phyloP scores from a whole-genome alignment of 2,797 vertebrate species.

The Phylloscopus collybita region DNA sequence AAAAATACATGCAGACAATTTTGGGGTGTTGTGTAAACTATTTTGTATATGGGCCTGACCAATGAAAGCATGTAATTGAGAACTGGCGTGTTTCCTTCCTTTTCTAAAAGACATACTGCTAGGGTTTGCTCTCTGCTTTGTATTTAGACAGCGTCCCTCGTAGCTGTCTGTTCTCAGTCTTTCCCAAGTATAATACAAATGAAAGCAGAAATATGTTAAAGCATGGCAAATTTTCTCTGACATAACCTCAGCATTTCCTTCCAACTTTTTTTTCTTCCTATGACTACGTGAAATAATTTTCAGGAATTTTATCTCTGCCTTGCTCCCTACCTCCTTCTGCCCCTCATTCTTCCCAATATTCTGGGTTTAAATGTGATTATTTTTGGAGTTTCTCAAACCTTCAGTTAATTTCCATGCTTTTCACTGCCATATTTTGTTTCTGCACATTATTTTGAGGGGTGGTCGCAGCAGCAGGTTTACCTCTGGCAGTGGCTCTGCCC shows the following conservation, averaged over 20 bases:
- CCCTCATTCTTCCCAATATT: background rate
- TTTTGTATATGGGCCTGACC: constrained; percentile 13
- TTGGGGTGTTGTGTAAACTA: constrained; percentile 12
- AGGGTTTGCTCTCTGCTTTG: constrained; percentile 54
- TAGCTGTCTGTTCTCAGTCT: constrained; percentile 42
- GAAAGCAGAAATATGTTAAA: constrained; percentile 42
- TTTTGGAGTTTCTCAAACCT: background rate
- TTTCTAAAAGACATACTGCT: background rate
- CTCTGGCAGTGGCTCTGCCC: background rate
- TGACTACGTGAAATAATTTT: background rate
- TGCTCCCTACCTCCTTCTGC: background rate
- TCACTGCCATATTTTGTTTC: background rate
- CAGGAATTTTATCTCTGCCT: background rate
- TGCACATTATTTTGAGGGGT: background rate
- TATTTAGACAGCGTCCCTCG: constrained; percentile 15
- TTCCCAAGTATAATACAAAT: constrained; percentile 17
- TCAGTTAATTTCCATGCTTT: background rate
- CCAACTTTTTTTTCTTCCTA: background rate
- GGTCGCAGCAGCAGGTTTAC: background rate
- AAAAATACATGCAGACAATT: background rate
- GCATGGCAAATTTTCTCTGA: background rate
- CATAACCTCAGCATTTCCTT: background rate
- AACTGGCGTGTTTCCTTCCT: constrained; percentile 21
- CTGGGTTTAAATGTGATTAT: background rate
- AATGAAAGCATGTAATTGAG: constrained; percentile 27